Evolutionary conservation across 2,797 vertebrate genomes (phyloP).

Genomic region (Oreochromis grahami): DNA sequence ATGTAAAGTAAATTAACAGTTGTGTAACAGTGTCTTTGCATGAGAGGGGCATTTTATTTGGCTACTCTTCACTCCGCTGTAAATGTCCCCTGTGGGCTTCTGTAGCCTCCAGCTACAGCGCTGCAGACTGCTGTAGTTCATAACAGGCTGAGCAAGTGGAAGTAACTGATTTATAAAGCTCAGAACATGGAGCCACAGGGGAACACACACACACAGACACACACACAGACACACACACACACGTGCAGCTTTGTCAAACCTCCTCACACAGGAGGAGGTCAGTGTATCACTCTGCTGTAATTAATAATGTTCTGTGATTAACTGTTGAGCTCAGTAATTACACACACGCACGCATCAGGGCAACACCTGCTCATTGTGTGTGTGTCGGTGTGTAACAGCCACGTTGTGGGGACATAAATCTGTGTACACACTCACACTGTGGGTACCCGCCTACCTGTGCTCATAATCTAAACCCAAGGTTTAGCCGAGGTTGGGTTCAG

Average conservation of each 20-base stretch:
- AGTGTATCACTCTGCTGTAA: conserved; percentile 2
- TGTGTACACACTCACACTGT: not conserved
- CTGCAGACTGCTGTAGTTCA: not conserved
- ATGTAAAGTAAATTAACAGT: not conserved
- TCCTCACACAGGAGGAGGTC: not conserved
- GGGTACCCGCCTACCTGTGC: not conserved
- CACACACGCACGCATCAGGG: not conserved
- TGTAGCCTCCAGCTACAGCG: not conserved
- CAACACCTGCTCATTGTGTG: not conserved
- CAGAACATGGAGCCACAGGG: not conserved
- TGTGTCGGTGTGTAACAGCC: not conserved
- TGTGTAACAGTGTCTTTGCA: not conserved
- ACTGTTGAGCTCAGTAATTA: conserved; percentile 18
- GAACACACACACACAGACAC: not conserved
- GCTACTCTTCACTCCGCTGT: not conserved
- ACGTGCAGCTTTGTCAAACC: not conserved
- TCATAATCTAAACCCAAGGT: rapidly evolving
- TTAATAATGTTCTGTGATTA: conserved; percentile 22
- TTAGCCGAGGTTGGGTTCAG: not conserved
- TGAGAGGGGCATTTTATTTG: not conserved
- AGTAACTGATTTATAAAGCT: not conserved
- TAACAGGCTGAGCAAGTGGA: not conserved
- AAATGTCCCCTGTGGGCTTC: not conserved
- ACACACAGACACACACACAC: not conserved
- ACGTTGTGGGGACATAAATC: not conserved